Evolutionary conservation across 2,113 vertebrate genomes (phyloP).

Genomic region (Tachysurus vachellii): DNA sequence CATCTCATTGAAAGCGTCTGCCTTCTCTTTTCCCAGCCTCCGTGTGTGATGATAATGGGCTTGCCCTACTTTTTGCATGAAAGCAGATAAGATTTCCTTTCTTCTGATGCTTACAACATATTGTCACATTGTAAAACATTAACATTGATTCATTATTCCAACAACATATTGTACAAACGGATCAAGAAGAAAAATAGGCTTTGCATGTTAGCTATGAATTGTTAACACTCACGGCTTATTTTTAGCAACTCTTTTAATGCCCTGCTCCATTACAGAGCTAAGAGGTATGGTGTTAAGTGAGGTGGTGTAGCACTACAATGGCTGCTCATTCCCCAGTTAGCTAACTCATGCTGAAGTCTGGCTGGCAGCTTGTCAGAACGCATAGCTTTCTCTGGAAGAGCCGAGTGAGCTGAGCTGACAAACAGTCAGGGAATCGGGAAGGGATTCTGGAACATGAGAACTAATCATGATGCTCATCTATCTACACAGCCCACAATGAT

Average conservation of each 20-base stretch:
- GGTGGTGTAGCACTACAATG: slow-evolving; percentile 11
- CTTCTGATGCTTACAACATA: not conserved
- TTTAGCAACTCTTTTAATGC: not conserved
- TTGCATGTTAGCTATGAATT: not conserved
- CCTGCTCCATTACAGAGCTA: slow-evolving; percentile 1
- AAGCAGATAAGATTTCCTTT: not conserved
- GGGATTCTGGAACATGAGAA: slow-evolving; percentile 35
- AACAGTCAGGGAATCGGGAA: slow-evolving; percentile 49
- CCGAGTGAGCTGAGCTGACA: slow-evolving; percentile 52
- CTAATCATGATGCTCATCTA: slow-evolving; percentile 35
- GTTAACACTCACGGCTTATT: not conserved
- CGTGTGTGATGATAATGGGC: not conserved
- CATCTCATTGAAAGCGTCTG: not conserved
- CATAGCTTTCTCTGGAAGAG: slow-evolving; percentile 12
- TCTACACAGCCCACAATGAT: not conserved
- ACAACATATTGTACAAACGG: not conserved
- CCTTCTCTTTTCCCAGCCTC: not conserved
- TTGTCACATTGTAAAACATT: not conserved
- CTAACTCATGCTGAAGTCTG: slow-evolving; percentile 45
- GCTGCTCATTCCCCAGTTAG: slow-evolving; percentile 33
- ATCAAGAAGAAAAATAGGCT: not conserved
- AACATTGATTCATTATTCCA: not conserved
- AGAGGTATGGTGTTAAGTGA: slow-evolving; percentile 19
- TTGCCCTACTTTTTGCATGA: not conserved
- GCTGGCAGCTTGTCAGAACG: slow-evolving; percentile 58